Evolutionary conservation across 1,140 invertebrate genomes (phyloP).

Genomic region (Oncopeltus fasciatus): DNA sequence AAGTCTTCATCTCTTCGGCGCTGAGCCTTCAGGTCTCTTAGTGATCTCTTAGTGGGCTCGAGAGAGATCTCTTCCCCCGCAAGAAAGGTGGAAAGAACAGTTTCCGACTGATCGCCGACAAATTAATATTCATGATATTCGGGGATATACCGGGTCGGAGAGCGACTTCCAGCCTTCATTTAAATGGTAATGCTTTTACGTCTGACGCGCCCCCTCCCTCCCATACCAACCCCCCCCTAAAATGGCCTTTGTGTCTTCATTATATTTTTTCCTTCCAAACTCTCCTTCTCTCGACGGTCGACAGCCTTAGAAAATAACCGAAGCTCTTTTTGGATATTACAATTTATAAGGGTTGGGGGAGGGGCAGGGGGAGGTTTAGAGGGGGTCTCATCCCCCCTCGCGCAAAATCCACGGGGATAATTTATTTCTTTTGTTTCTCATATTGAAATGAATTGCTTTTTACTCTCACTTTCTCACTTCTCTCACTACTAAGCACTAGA

Average conservation of each 20-base stretch:
- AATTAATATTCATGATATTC: background rate
- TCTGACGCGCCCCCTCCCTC: background rate
- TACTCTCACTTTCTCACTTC: background rate
- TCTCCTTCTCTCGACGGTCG: background rate
- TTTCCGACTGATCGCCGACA: background rate
- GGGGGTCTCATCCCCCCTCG: background rate
- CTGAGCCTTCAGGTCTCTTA: too few relatives aligned
- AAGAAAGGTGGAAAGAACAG: too few relatives aligned
- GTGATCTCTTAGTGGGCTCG: too few relatives aligned
- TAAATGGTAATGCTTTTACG: slow-evolving; percentile 9
- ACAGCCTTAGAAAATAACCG: background rate
- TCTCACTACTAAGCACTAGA: background rate
- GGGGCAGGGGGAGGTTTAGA: too few relatives aligned
- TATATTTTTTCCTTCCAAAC: background rate
- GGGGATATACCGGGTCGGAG: background rate
- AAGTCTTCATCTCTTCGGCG: too few relatives aligned
- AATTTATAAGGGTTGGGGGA: slow-evolving; percentile 1
- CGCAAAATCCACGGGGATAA: background rate
- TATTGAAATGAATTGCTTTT: slow-evolving; percentile 9
- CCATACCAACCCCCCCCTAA: background rate
- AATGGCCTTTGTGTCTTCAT: slow-evolving; percentile 8
- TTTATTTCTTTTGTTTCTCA: slow-evolving; percentile 10
- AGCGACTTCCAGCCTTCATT: slow-evolving; percentile 1
- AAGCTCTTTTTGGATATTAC: slow-evolving; percentile 5
- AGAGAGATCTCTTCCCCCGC: too few relatives aligned